Conservation (phyloP, 2,797 vertebrate species). For the Danio albolineatus region DNA sequence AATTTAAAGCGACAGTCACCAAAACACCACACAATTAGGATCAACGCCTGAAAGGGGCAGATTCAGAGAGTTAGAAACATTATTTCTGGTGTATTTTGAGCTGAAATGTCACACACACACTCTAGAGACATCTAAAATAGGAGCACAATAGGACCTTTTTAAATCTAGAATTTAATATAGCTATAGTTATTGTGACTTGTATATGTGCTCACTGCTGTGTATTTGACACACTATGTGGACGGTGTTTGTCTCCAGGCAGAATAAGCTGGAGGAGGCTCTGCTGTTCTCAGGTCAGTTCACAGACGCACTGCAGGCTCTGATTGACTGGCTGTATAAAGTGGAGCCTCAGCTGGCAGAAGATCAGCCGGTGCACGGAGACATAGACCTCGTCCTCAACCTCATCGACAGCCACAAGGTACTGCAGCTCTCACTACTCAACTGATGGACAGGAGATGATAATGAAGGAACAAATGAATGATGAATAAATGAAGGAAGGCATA, state of each 20-base stretch:
- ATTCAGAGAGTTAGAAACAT: no score
- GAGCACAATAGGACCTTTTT: no score
- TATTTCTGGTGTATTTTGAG: no score
- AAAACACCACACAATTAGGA: no score
- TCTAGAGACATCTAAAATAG: no score
- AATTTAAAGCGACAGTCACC: no score
- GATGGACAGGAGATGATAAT: background rate
- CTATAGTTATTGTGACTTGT: no score
- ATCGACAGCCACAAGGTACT: conserved; percentile 97
- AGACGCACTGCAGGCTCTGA: conserved; percentile 96
- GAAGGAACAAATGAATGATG: no score
- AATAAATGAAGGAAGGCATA: no score
- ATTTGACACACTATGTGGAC: background rate
- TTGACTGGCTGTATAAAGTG: conserved; percentile 97
- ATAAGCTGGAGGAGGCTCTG: conserved; percentile 97
- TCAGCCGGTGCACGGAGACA: conserved; percentile 96
- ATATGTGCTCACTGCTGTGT: background rate
- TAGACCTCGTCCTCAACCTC: conserved; percentile 96
- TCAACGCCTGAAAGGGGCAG: no score
- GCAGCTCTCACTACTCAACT: background rate
- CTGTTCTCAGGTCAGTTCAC: conserved; percentile 98
- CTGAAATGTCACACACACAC: no score
- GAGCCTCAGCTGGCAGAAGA: conserved; percentile 98
- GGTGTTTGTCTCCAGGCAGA: conserved; percentile 83
- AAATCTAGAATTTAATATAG: no score